phyloP scores from a whole-genome alignment of 2,888 invertebrate genomes.

The Pterostichus niger region DNA sequence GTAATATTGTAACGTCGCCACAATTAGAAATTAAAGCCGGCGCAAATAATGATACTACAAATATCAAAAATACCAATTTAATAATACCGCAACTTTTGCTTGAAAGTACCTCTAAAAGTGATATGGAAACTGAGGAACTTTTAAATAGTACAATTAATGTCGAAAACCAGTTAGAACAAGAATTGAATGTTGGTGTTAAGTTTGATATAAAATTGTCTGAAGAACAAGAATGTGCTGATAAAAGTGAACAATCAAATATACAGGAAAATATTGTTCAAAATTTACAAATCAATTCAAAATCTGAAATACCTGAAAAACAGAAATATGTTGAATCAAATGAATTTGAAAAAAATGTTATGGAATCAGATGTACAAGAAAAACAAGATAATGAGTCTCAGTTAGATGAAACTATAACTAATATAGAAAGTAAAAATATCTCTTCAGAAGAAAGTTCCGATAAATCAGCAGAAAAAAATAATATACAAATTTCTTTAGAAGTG shows the following conservation, averaged over 20 bases:
- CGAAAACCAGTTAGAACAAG: not conserved
- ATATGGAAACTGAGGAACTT: not conserved
- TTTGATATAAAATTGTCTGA: not conserved
- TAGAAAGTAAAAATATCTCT: not conserved
- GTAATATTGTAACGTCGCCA: not conserved
- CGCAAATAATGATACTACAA: not conserved
- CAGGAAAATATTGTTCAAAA: not conserved
- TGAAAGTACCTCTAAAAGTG: not conserved
- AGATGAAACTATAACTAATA: conserved; percentile 7
- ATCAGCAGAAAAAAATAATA: not conserved
- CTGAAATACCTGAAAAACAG: not conserved
- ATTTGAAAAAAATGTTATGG: not conserved
- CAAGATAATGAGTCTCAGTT: not conserved
- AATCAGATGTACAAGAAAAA: not conserved
- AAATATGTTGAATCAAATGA: not conserved
- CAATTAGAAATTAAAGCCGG: not conserved
- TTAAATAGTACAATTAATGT: not conserved
- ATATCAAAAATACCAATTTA: not conserved
- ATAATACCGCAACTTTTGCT: not conserved
- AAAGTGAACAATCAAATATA: conserved; percentile 13
- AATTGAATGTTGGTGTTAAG: not conserved
- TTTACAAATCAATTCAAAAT: conserved; percentile 6
- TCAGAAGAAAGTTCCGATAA: not conserved
- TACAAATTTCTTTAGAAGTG: not conserved
- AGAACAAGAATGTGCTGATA: conserved; percentile 12